Evolutionary conservation across 2,888 invertebrate genomes (phyloP).

Genomic region (Ormyrus nitidulus): DNA sequence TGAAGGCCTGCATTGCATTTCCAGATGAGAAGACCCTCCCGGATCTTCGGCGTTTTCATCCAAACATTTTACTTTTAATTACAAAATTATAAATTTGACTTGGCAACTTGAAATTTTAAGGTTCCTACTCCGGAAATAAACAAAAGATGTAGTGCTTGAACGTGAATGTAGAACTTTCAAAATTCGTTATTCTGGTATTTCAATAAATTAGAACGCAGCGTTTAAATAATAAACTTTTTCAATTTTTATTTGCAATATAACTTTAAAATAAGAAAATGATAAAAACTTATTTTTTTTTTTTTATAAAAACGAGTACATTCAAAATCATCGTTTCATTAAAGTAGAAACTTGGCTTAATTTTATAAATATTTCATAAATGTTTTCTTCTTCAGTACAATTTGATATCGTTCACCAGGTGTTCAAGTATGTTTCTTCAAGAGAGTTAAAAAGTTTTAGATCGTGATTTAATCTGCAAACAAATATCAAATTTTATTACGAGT

Average conservation of each 20-base stretch:
- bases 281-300: too few relatives aligned
- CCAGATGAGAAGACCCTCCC: conserved; percentile 26
- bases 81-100: neutral
- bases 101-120: conserved; percentile 20
- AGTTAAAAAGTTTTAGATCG: conserved; percentile 78
- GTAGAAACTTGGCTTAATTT: too few relatives aligned
- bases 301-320: too few relatives aligned
- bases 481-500: conserved; percentile 7
- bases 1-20: conserved; percentile 63
- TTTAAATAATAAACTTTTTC: neutral
- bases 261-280: too few relatives aligned
- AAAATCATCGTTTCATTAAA: too few relatives aligned
- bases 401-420: conserved; percentile 74
- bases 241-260: conserved; percentile 31
- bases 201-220: conserved; percentile 6
- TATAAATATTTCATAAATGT: too few relatives aligned
- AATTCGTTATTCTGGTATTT: neutral
- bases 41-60: neutral
- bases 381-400: neutral
- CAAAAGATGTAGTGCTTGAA: too few relatives aligned
- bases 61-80: neutral
- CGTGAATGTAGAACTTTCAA: neutral
- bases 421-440: conserved; percentile 81
- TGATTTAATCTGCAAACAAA: conserved; percentile 78
- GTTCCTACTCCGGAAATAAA: neutral